Evolutionary conservation across 1,140 invertebrate genomes (phyloP).

Genomic region (Zeugodacus cucurbitae): DNA sequence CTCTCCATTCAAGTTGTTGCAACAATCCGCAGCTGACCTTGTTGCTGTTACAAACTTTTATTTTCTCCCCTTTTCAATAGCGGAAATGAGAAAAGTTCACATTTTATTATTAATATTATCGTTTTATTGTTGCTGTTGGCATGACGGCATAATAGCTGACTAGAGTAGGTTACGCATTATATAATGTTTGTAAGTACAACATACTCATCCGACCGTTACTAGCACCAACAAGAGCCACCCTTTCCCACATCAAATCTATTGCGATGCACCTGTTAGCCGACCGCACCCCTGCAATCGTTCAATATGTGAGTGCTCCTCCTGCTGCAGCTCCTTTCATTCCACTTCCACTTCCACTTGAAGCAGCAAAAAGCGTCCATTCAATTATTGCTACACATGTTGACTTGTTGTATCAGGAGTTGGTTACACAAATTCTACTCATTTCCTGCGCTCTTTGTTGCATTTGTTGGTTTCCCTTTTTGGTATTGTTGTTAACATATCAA

Average conservation of each 20-base stretch:
- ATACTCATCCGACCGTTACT: background rate
- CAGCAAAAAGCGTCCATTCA: slow-evolving; percentile 1
- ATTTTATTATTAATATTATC: background rate
- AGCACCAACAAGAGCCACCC: background rate
- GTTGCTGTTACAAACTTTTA: slow-evolving; percentile 20
- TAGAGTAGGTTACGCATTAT: background rate
- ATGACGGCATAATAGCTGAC: background rate
- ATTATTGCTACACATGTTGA: slow-evolving; percentile 33
- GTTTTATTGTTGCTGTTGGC: slow-evolving; percentile 1
- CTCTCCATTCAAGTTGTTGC: background rate
- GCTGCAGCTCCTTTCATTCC: background rate
- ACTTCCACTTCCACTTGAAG: background rate
- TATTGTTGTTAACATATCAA: background rate
- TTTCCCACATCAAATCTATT: background rate
- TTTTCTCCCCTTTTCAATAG: background rate
- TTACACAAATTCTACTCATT: background rate
- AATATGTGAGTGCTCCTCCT: background rate
- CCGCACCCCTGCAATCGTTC: too few species aligned
- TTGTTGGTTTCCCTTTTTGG: background rate
- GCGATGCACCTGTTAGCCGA: too few species aligned
- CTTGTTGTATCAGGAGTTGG: slow-evolving; percentile 5
- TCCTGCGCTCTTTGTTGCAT: background rate
- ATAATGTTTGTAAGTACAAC: background rate
- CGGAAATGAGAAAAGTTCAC: slow-evolving; percentile 34
- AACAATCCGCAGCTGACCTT: slow-evolving; percentile 1